Evolutionary conservation across 2,888 invertebrate genomes (phyloP).

Genomic region (Heliconius cydno): DNA sequence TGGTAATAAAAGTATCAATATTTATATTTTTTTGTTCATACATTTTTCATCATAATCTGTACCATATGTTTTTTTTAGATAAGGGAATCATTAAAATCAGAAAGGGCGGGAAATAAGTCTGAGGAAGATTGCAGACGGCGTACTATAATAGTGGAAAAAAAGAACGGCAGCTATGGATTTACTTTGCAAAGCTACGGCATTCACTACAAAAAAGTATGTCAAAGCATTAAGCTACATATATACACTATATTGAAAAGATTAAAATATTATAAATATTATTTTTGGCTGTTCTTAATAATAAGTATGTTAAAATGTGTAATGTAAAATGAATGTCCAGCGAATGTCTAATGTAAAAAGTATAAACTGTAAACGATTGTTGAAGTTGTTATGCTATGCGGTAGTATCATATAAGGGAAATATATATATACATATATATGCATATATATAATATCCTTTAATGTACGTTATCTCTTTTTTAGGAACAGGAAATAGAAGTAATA

Average conservation of each 20-base stretch:
- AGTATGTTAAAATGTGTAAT: neutral
- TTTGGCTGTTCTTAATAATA: neutral
- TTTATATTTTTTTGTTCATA: neutral
- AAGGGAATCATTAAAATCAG: conserved; percentile 72
- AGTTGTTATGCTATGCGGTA: neutral
- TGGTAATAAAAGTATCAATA: neutral
- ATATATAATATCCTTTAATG: neutral
- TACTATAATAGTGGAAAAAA: conserved; percentile 96
- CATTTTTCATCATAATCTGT: neutral
- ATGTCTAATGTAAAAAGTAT: neutral
- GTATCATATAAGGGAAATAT: neutral
- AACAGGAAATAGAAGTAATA: conserved; percentile 97
- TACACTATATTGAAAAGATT: neutral
- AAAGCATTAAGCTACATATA: neutral
- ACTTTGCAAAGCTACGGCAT: conserved; percentile 99
- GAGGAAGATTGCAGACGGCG: conserved; percentile 94
- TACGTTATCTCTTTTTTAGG: conserved; percentile 63
- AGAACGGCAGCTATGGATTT: conserved; percentile 95
- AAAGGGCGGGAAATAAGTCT: conserved; percentile 63
- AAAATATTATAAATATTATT: too few species aligned
- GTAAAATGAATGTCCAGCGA: neutral
- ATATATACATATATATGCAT: neutral
- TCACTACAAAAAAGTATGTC: conserved; percentile 90
- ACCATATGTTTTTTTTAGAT: conserved; percentile 56
- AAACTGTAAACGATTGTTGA: neutral